A percentile compares a stretch with the other conserved stretches of the same genome.
These are phyloP conservation scores for Megastigmus dorsalis DNA, from an alignment of 2,888 invertebrate species.

Conservation along the genomic window DNA sequence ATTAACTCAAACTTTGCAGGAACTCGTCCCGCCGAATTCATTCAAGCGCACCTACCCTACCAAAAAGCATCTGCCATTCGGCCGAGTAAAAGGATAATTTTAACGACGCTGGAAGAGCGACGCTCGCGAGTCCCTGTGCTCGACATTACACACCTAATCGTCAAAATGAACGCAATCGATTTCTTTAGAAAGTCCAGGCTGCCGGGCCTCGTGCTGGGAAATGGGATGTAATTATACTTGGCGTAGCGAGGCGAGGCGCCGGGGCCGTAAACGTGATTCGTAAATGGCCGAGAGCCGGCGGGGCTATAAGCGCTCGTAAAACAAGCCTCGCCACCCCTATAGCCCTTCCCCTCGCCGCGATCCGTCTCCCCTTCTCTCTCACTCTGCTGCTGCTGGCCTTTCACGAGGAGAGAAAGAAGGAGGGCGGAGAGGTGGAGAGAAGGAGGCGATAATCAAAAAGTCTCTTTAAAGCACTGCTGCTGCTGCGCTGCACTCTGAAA, in stretches of 20 bases:
- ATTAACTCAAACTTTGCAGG: conserved; percentile 31
- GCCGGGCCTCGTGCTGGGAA: conserved; percentile 1
- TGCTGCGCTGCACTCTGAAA: conserved; percentile 40
- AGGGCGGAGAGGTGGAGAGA: neutral
- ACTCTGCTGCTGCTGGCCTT: neutral
- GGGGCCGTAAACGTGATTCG: conserved; percentile 38
- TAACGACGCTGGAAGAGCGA: neutral
- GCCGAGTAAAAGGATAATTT: conserved; percentile 40
- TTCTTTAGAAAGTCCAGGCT: conserved; percentile 15
- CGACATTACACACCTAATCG: conserved; percentile 45
- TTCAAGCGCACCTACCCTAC: neutral
- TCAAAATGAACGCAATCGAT: conserved; percentile 43
- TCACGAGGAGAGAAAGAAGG: neutral
- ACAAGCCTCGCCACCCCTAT: conserved; percentile 33
- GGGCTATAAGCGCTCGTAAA: conserved; percentile 46
- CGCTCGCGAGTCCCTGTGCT: conserved; percentile 4
- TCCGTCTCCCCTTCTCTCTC: conserved; percentile 14
- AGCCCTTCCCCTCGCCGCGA: too few species aligned
- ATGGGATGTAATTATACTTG: conserved; percentile 47
- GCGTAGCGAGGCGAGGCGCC: too few species aligned
- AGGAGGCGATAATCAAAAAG: conserved; percentile 50
- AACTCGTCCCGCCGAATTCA: conserved; percentile 27
- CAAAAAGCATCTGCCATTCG: neutral
- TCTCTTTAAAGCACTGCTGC: conserved; percentile 42
- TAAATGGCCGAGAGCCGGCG: conserved; percentile 20